A percentile compares a stretch with the other conserved stretches of the same genome.
Conservation (phyloP, 2,888 invertebrate genomes). For the Apodemia hepburni region DNA sequence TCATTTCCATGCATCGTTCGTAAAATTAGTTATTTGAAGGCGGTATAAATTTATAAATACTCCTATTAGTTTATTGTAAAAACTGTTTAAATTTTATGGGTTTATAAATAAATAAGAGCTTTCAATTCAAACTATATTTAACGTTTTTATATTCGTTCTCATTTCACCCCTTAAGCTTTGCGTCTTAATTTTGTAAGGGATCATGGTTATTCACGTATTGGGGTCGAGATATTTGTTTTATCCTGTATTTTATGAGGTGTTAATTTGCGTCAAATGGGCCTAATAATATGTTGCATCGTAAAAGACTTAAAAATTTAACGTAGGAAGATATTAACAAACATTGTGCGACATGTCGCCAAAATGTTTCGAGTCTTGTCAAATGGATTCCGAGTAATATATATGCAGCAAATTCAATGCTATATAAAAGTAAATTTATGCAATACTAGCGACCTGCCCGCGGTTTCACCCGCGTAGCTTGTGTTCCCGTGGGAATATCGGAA, state of each 20-base stretch:
- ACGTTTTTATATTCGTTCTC: neutral
- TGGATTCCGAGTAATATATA: no score
- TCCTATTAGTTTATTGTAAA: no score
- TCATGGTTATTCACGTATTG: neutral
- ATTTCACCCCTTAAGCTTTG: neutral
- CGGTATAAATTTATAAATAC: no score
- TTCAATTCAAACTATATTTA: neutral
- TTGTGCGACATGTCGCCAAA: no score
- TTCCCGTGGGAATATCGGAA: no score
- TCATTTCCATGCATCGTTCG: no score
- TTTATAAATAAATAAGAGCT: neutral
- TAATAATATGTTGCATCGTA: neutral
- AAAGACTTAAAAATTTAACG: neutral
- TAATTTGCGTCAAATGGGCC: neutral
- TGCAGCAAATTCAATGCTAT: no score
- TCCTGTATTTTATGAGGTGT: slow-evolving; percentile 3
- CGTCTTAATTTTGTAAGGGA: neutral
- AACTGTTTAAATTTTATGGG: neutral
- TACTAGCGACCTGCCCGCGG: no score
- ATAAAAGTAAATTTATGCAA: no score
- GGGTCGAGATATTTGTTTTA: slow-evolving; percentile 2
- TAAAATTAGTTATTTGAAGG: no score
- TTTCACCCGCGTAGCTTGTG: no score
- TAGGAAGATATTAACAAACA: neutral
- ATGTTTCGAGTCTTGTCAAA: no score